phyloP scores from a whole-genome alignment of 2,888 invertebrate species.

The Adela reaumurella region DNA sequence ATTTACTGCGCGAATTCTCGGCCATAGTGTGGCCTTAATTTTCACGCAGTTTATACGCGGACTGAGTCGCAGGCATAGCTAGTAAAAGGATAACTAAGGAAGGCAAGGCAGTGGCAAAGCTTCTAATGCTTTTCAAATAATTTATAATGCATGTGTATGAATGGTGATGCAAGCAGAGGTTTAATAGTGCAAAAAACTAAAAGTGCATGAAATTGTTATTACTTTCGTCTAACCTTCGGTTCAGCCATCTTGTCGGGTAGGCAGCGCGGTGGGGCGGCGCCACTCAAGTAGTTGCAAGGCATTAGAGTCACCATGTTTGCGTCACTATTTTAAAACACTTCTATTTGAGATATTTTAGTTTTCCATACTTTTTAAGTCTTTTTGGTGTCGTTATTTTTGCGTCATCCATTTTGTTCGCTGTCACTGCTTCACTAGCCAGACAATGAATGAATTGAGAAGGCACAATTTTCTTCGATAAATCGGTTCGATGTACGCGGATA shows the following conservation, averaged over 20 bases:
- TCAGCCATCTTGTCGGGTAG: slow-evolving; percentile 42
- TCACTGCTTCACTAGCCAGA: not conserved
- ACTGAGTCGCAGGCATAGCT: too few species aligned
- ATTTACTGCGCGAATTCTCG: too few species aligned
- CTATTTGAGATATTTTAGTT: not conserved
- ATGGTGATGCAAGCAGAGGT: not conserved
- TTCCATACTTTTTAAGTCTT: not conserved
- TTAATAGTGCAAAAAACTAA: not conserved
- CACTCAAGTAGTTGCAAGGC: slow-evolving; percentile 63
- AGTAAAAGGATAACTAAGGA: too few species aligned
- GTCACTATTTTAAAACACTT: not conserved
- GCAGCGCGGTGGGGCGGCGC: slow-evolving; percentile 51
- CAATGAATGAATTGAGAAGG: not conserved
- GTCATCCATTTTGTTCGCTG: not conserved
- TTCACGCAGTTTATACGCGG: too few species aligned
- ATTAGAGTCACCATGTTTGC: slow-evolving; percentile 61
- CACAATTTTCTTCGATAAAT: not conserved
- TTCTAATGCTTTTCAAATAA: too few species aligned
- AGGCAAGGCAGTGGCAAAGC: too few species aligned
- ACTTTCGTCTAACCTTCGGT: slow-evolving; percentile 40
- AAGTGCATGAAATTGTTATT: not conserved
- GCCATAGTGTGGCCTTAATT: too few species aligned
- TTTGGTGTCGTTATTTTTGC: not conserved
- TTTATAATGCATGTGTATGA: too few species aligned
- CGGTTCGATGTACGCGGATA: not conserved